A percentile compares a stretch with the other conserved stretches of the same genome.
phyloP scores from a whole-genome alignment of 2,113 vertebrate species.

The Festucalex cinctus region DNA sequence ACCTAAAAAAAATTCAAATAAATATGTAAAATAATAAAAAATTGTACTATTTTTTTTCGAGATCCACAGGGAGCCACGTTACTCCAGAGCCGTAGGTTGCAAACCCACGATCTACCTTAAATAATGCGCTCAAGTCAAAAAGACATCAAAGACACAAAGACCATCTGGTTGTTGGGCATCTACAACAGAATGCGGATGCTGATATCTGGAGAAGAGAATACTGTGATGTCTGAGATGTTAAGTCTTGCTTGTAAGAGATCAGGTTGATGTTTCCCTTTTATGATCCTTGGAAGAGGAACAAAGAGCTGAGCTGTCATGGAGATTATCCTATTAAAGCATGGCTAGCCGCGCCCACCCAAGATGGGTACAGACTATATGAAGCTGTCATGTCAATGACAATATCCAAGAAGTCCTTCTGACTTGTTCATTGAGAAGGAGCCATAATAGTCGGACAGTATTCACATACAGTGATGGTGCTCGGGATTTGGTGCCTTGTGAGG shows the following conservation, averaged over 20 bases:
- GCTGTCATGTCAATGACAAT: conserved; percentile 20
- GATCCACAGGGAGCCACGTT: too few relatives aligned
- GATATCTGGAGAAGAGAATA: conserved; percentile 20
- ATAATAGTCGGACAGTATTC: background rate
- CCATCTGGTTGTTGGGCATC: conserved; percentile 10
- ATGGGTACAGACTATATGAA: conserved; percentile 24
- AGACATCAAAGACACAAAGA: background rate
- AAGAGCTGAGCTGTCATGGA: conserved; percentile 48
- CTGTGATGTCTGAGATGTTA: conserved; percentile 28
- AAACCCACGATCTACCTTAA: too few relatives aligned
- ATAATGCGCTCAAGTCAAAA: background rate
- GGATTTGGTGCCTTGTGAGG: too few relatives aligned
- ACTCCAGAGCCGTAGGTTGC: too few relatives aligned
- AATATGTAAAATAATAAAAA: too few relatives aligned
- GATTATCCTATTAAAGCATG: conserved; percentile 52
- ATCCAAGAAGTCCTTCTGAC: conserved; percentile 5
- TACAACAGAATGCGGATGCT: conserved; percentile 30
- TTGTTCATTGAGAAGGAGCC: background rate
- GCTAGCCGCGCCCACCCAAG: conserved; percentile 61
- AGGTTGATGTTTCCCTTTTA: conserved; percentile 49
- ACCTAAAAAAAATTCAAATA: too few relatives aligned
- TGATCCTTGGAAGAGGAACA: conserved; percentile 65
- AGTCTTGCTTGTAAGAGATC: conserved; percentile 49
- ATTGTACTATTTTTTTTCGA: too few relatives aligned
- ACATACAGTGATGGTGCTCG: too few relatives aligned